Percentiles rank a stretch among this genome's conserved stretches.
phyloP scores from a whole-genome alignment of 2,797 vertebrate species.

The Notamacropus eugenii region DNA sequence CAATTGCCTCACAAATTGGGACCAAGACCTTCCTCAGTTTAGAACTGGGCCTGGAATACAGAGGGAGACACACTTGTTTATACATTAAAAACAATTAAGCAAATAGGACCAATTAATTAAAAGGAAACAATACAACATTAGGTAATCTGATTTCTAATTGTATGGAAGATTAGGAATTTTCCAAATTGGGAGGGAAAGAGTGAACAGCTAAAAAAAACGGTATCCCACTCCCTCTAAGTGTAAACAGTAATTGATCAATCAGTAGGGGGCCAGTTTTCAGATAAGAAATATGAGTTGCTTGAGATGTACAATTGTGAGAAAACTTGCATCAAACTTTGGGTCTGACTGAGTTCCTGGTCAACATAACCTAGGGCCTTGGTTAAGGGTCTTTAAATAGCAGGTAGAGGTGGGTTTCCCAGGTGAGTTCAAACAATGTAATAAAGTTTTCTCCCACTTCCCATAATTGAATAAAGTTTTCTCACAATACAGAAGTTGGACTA shows the following conservation, averaged over 20 bases:
- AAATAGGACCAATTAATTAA: not conserved
- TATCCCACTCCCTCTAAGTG: not conserved
- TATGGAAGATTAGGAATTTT: not conserved
- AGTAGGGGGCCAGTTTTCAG: not conserved
- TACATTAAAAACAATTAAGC: not conserved
- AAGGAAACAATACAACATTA: not conserved
- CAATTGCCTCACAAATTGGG: not conserved
- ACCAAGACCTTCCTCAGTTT: not conserved
- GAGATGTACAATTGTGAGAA: not conserved
- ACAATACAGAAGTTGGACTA: not conserved
- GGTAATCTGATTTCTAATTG: not conserved
- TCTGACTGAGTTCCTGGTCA: not conserved
- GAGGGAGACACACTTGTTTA: not conserved
- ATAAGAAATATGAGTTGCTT: not conserved
- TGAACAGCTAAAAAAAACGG: not conserved
- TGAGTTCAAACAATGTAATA: not conserved
- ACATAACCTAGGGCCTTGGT: not conserved
- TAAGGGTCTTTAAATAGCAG: not conserved
- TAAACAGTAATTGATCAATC: not conserved
- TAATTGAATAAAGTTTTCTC: not conserved
- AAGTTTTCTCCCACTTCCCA: not conserved
- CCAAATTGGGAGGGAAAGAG: not conserved
- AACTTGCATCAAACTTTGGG: not conserved
- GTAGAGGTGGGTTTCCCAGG: not conserved
- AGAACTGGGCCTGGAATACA: not conserved